Base-by-base conservation (phyloP, 2,888 invertebrate species). In the Lacanobia oleracea region DNA sequence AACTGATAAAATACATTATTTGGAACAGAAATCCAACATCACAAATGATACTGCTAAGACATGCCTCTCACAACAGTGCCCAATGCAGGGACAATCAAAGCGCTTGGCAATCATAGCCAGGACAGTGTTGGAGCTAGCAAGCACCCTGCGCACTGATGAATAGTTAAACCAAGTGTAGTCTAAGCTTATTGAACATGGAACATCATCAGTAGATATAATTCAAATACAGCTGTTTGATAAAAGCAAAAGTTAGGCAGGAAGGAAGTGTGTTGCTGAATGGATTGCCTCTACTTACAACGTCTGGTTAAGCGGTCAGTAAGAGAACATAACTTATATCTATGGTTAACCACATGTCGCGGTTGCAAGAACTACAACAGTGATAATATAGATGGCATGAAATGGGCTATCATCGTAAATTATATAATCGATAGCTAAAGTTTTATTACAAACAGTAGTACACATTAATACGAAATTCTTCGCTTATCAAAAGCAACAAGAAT, bases 321-420 rank as follows among this genome's bases (percentile, higher is more conserved):
- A 33, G 10, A 27, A 18, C 33, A 33, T 33, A 6, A 33, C 27
- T 33, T 56, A 27, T 10, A 33, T 10, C 1, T 56, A 56, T 5
- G 9, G 54, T 27, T 9, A 18, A 72, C 57, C 57, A 51, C 70
- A 4, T 1, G 1, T 33, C 14, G 66, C 21, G 60, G 66, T 67
- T 5, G 7, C 37, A 27, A 27, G 18, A 56, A 45, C 16, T 14
- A 10, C 9, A n/a, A 23, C 1, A 23, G 27, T 71, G n/a, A 37
- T n/a, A n/a, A 45, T 12, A 37, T 37, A 27, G n/a, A 70, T 70
- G 37, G 48, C 8, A 27, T 23, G 16, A 23, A 70, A 70, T 56
- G 2, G 16, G 12, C 9, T 16, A 54, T 33, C 33, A 45, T 67
- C n/a, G 33, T 33, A 3, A 2, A 21, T 18, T 53, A 12, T 43